These are phyloP conservation scores for Pseudopleuronectes americanus DNA, from an alignment of 2,797 vertebrate genomes.

Conservation along the genomic window DNA sequence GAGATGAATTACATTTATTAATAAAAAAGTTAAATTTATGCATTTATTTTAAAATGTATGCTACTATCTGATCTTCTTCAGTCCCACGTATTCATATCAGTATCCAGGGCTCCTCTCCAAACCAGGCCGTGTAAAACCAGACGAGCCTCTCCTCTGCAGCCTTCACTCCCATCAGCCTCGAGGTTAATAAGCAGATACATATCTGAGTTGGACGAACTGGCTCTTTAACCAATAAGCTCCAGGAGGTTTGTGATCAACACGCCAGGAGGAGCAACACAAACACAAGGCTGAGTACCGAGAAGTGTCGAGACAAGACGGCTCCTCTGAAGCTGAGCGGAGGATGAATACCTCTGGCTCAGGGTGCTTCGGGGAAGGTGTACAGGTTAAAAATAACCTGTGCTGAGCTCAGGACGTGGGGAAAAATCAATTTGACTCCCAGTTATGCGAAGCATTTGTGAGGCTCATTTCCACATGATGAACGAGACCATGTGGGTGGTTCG, in stretches of 20 bases:
- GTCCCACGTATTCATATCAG: too few relatives aligned
- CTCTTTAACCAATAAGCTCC: conserved; percentile 11
- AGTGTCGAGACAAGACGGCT: conserved; percentile 43
- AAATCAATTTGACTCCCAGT: conserved; percentile 59
- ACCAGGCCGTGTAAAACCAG: too few relatives aligned
- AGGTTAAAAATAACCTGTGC: conserved; percentile 68
- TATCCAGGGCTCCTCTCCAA: too few relatives aligned
- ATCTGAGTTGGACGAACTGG: neutral
- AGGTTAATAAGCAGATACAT: neutral
- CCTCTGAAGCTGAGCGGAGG: conserved; percentile 3
- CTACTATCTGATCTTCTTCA: too few relatives aligned
- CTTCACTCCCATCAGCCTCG: too few relatives aligned
- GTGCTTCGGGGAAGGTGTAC: conserved; percentile 30
- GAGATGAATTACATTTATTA: too few relatives aligned
- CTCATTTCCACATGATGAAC: conserved; percentile 19
- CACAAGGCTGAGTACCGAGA: conserved; percentile 18
- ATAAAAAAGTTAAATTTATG: too few relatives aligned
- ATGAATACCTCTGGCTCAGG: conserved; percentile 45
- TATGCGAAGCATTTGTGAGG: conserved; percentile 20
- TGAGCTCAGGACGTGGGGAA: conserved; percentile 54
- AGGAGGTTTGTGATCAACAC: conserved; percentile 1
- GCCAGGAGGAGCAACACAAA: conserved; percentile 14
- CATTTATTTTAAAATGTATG: too few relatives aligned
- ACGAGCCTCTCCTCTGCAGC: too few relatives aligned
- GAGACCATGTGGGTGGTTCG: neutral